Base-by-base conservation (phyloP, 2,797 vertebrate species). In the Hemibagrus guttatus region DNA sequence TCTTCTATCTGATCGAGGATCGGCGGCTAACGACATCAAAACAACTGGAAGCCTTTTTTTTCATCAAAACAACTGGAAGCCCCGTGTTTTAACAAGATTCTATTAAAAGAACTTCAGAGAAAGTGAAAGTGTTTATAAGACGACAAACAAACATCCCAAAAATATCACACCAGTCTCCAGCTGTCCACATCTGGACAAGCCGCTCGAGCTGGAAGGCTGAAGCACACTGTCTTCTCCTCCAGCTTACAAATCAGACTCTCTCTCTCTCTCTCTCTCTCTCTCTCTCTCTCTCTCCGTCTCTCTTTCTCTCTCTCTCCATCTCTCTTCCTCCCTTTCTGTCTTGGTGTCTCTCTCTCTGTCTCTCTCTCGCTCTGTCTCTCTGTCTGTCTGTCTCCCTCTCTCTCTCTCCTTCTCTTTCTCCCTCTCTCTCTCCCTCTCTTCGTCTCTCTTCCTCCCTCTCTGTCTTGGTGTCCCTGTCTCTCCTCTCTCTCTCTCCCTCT, bases 151-250 rank as follows among this genome's bases (percentile, higher is more conserved):
- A 68, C 52, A 49, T 80, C 59, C 74, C 72, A 69, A 86, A 86
- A 83, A 86, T 75, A 85, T 83, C 49, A 59, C n/a, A 39, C 59
- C 72, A 21, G 56, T 84, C 84, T 89, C 85, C 88, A 91, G 89
- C 84, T 83, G 82, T 81, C 58, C 80, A 89, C 89, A 89, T 91
- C 90, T 91, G 89, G 80, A 89, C 84, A 89, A 91, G 90, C 64
- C 85, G 52, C 81, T 84, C 83, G 83, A 83, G 72, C 54, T 85
- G 61, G 76, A 86, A 86, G 82, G 19, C 59, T 46, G 23, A 87
- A 82, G 84, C 81, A 84, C 46, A 28, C 26, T 35, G 21, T 35
- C 49, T 69, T 71, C 49, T 69, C 49, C 11, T 66, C 11, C 31
- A 31, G 42, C 54, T 83, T n/a, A 79, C 76, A 39, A 79, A 58